A percentile compares a stretch with the other conserved stretches of the same genome.
Conservation (phyloP, 2,888 invertebrate genomes). For the Liopterus haemorrhoidalis region DNA sequence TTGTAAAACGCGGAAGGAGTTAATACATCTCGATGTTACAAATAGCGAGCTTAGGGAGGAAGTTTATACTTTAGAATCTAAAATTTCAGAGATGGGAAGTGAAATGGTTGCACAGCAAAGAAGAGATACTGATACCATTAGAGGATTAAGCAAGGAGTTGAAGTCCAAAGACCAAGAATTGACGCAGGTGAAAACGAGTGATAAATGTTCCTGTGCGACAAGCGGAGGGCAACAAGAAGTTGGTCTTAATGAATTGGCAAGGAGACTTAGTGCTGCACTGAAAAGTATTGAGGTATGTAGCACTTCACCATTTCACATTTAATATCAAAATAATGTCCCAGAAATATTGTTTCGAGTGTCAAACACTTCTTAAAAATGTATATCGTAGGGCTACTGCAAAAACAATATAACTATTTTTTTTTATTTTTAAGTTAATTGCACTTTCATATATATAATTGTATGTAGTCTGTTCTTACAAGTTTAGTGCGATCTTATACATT, state of each 20-base stretch:
- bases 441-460: too few relatives aligned
- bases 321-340: too few relatives aligned
- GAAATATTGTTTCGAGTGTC: too few relatives aligned
- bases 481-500: too few relatives aligned
- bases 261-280: conserved; percentile 14
- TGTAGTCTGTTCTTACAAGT: too few relatives aligned
- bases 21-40: conserved; percentile 60
- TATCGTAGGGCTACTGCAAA: too few relatives aligned
- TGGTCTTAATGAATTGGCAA: too few relatives aligned
- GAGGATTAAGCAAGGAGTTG: conserved; percentile 15
- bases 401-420: too few relatives aligned
- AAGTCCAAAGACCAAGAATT: conserved; percentile 16
- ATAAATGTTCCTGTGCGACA: not conserved
- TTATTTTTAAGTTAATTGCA: too few relatives aligned
- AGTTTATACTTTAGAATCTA: conserved; percentile 42
- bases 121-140: conserved; percentile 17
- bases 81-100: conserved; percentile 23
- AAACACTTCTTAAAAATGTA: too few relatives aligned
- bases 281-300: conserved; percentile 13
- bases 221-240: conserved; percentile 15
- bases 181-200: conserved; percentile 2
- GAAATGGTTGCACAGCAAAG: conserved; percentile 13
- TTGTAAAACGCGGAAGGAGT: conserved; percentile 50
- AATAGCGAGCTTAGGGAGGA: conserved; percentile 64
- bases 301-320: too few relatives aligned